phyloP scores from a whole-genome alignment of 2,113 vertebrate genomes.

The Lycaon pictus region DNA sequence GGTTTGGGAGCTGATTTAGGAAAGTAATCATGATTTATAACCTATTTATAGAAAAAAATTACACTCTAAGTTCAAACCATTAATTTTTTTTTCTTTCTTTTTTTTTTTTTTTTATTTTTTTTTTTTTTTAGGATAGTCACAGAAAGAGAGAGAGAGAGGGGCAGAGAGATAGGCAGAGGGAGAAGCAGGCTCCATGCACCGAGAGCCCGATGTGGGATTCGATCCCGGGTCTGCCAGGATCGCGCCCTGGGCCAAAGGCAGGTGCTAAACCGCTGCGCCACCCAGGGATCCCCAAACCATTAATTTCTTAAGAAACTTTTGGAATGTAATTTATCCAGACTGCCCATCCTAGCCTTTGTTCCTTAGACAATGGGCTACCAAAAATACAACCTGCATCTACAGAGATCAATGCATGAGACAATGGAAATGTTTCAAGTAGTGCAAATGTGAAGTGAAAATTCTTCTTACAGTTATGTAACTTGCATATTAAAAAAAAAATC shows the following conservation, averaged over 20 bases:
- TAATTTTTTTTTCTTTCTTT: too few species aligned
- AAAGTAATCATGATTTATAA: conserved; percentile 38
- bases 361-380: neutral
- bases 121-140: too few species aligned
- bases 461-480: neutral
- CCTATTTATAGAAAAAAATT: conserved; percentile 4
- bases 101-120: too few species aligned
- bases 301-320: conserved; percentile 20
- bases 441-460: neutral
- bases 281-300: too few species aligned
- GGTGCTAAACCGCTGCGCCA: too few species aligned
- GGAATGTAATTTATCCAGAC: neutral
- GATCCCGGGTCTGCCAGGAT: too few species aligned
- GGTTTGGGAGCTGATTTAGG: conserved; percentile 19
- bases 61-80: neutral
- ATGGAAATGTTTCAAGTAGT: neutral
- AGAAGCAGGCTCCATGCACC: too few species aligned
- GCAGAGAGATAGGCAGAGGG: too few species aligned
- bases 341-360: neutral
- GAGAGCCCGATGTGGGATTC: too few species aligned
- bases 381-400: neutral
- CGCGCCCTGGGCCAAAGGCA: too few species aligned
- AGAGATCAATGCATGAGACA: neutral
- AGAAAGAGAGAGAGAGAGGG: too few species aligned
- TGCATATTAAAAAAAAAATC: neutral